phyloP scores from a whole-genome alignment of 2,888 invertebrate species.

The Tetheella fluctuosa region DNA sequence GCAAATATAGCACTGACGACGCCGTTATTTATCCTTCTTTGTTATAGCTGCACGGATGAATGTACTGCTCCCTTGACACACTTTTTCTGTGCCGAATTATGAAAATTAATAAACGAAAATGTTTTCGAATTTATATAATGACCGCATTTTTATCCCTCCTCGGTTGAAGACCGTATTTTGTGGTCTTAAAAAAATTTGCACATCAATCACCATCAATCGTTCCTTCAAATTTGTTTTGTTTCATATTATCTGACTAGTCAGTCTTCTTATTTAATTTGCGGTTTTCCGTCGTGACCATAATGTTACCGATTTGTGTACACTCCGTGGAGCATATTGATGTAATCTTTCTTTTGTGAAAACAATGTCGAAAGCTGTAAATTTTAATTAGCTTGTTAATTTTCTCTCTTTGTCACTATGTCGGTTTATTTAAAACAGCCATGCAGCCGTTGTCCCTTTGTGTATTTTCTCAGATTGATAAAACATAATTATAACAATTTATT shows the following conservation, averaged over 20 bases:
- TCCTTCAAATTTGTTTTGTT: constrained; percentile 46
- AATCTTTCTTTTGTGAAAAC: constrained; percentile 51
- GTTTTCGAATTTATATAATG: constrained; percentile 29
- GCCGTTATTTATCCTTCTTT: constrained; percentile 58
- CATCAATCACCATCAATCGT: constrained; percentile 49
- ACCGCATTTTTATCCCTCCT: constrained; percentile 23
- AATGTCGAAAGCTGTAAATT: constrained; percentile 47
- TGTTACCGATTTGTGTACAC: constrained; percentile 48
- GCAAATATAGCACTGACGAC: constrained; percentile 69
- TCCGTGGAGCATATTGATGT: constrained; percentile 51
- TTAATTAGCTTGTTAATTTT: constrained; percentile 50
- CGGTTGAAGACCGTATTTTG: constrained; percentile 32
- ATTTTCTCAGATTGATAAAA: constrained; percentile 10
- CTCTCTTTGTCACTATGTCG: constrained; percentile 15
- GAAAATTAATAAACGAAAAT: constrained; percentile 40
- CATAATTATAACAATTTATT: neutral
- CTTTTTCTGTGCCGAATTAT: constrained; percentile 40
- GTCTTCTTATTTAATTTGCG: constrained; percentile 50
- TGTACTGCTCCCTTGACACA: constrained; percentile 30
- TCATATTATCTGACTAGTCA: constrained; percentile 43
- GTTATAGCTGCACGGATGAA: constrained; percentile 30
- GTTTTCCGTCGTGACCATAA: constrained; percentile 49
- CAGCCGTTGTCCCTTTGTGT: neutral
- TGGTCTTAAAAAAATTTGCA: constrained; percentile 29
- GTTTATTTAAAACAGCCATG: constrained; percentile 1